Evolutionary conservation across 2,113 vertebrate genomes (phyloP), one percentile per base, ranked within the genome.

Genomic region (Calonectris borealis): DNA sequence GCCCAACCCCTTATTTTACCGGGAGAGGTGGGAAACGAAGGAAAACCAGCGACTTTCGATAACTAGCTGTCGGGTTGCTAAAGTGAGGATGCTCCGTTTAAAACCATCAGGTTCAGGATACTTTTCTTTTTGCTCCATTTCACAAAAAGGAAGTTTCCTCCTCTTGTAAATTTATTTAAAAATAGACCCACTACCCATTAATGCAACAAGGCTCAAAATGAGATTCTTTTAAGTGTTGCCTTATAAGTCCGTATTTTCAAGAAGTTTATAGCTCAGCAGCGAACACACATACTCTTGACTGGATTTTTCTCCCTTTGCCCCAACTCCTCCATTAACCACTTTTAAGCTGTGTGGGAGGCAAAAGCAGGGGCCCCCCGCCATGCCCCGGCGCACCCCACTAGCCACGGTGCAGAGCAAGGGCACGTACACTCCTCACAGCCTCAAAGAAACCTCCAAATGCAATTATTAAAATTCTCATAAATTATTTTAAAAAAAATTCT

Each of bases 211-310:
- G 80, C 90, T 95, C 65, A 81, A 89, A 88, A 86, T 55, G 62
- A 80, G 70, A 65, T 95, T 86, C 77, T 88, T 49, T 34, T 26
- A n/a, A 65, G 65, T 4, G 31, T 78, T 96, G 87, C 96, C 96
- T 95, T 97, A n/a, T 90, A 96, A 95, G 86, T 97, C 95, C 55
- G 2, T 84, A 27, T 96, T 96, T 93, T 70, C 62, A 58, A 83
- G 82, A 80, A 51, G 81, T 95, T 92, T 71, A n/a, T 24, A 66
- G 73, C 70, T 78, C 70, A 0, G 64, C 65, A 89, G 66, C 3
- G 18, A 89, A 46, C 64, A 80, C 85, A 44, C 72, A 32, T 7
- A 34, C 34, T 44, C 88, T 26, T 3, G 0, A 48, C n/a, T n/a
- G 65, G 62, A 71, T 83, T 83, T 46, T 40, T 79, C 75, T 71